phyloP scores from a whole-genome alignment of 2,797 vertebrate genomes.

The Ctenopoma kingsleyae region DNA sequence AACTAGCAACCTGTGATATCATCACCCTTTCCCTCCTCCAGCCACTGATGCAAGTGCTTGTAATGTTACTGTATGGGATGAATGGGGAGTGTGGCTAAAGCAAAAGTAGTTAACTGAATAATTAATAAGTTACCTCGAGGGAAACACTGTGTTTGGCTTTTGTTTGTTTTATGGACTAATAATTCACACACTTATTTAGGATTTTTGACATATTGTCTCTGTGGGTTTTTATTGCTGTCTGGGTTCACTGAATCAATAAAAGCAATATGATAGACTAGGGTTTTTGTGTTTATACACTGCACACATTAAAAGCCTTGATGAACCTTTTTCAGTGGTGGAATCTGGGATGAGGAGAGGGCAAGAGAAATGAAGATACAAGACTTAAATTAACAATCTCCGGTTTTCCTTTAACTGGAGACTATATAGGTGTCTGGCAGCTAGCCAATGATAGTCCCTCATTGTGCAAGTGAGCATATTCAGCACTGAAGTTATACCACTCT shows the following conservation, averaged over 20 bases:
- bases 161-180: neutral
- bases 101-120: slow-evolving; percentile 16
- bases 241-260: slow-evolving; percentile 7
- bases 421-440: slow-evolving; percentile 79
- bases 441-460: slow-evolving; percentile 30
- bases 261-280: neutral
- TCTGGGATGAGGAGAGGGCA: slow-evolving; percentile 14
- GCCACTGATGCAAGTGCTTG: slow-evolving; percentile 61
- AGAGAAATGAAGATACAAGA: slow-evolving; percentile 3
- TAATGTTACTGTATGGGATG: slow-evolving; percentile 25
- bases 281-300: slow-evolving; percentile 5
- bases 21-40: slow-evolving; percentile 24
- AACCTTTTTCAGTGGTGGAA: slow-evolving; percentile 7
- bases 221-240: slow-evolving; percentile 1
- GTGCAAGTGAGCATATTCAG: slow-evolving; percentile 11
- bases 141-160: slow-evolving; percentile 1
- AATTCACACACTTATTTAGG: slow-evolving; percentile 11
- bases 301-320: slow-evolving; percentile 20
- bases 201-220: slow-evolving; percentile 14
- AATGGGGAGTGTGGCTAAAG: slow-evolving; percentile 9
- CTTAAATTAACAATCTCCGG: neutral
- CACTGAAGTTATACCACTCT: neutral
- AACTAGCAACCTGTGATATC: slow-evolving; percentile 32
- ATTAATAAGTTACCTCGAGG: slow-evolving; percentile 18
- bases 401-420: slow-evolving; percentile 35